Evolutionary conservation across 2,888 invertebrate genomes (phyloP).

Genomic region (Strigamia crassipes): DNA sequence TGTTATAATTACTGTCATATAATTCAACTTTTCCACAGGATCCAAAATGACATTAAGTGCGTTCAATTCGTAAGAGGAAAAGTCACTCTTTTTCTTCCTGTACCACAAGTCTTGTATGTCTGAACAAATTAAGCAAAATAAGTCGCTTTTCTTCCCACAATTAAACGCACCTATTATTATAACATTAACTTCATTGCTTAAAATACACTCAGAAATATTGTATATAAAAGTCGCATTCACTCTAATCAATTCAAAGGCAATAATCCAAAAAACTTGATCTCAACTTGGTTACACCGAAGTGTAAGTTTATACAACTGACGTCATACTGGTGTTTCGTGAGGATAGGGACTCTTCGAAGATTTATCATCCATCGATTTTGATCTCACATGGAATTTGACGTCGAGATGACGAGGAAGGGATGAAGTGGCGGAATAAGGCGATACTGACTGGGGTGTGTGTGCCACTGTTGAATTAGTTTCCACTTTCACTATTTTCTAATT

Average conservation of each 20-base stretch:
- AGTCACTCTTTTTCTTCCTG: no score
- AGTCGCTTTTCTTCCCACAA: no score
- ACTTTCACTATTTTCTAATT: neutral
- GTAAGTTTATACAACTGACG: neutral
- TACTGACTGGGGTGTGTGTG: neutral
- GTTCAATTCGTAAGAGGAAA: no score
- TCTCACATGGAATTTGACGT: neutral
- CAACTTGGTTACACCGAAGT: neutral
- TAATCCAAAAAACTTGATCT: neutral
- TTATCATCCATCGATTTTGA: conserved; percentile 38
- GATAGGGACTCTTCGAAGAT: neutral
- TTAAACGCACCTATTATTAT: no score
- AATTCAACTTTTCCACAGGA: neutral
- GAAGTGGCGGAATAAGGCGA: neutral
- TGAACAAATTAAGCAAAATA: no score
- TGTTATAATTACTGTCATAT: neutral
- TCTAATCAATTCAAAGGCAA: no score
- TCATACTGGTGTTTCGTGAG: conserved; percentile 5
- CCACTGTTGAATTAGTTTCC: neutral
- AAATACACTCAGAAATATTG: no score
- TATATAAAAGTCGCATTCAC: no score
- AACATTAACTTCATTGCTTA: no score
- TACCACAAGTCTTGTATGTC: no score
- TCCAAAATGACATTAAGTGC: neutral
- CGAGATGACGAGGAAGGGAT: conserved; percentile 14